Evolutionary conservation across 92 coral and sea anemone species (phyloP).

Genomic region (Scolanthus callimorphus): DNA sequence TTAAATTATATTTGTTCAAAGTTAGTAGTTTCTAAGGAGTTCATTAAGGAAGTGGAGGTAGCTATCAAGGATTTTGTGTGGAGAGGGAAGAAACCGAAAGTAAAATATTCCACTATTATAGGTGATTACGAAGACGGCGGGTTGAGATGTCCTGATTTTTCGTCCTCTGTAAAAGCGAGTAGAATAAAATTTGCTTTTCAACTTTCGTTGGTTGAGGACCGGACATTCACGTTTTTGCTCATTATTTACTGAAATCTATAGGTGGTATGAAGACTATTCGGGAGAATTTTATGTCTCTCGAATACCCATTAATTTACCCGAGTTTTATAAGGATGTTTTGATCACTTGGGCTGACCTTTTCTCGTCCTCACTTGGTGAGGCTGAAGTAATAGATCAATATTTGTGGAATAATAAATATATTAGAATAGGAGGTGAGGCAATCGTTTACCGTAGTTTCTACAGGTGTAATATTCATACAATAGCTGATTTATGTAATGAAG

Average conservation of each 20-base stretch:
- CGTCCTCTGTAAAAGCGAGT: constrained; percentile 13
- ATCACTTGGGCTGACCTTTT: background rate
- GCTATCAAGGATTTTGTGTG: constrained; percentile 13
- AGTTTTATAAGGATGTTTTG: constrained; percentile 7
- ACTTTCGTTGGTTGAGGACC: too few relatives aligned
- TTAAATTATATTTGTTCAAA: constrained; percentile 23
- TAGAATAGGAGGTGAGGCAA: too few relatives aligned
- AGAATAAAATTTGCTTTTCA: constrained; percentile 9
- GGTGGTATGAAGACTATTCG: background rate
- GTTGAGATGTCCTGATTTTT: constrained; percentile 14
- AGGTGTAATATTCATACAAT: background rate
- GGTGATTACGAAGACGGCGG: constrained; percentile 8
- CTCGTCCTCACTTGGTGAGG: background rate
- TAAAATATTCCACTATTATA: constrained; percentile 9
- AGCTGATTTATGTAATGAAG: background rate
- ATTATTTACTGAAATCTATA: too few relatives aligned
- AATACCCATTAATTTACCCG: background rate
- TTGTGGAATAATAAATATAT: constrained; percentile 3
- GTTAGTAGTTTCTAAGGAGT: constrained; percentile 2
- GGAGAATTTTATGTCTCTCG: background rate
- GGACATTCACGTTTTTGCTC: too few relatives aligned
- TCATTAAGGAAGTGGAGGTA: constrained; percentile 7
- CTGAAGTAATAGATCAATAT: constrained; percentile 10
- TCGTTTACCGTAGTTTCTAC: background rate
- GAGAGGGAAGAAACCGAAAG: constrained; percentile 11